Conservation (phyloP, 2,888 invertebrate species). For the Eupeodes luniger region DNA sequence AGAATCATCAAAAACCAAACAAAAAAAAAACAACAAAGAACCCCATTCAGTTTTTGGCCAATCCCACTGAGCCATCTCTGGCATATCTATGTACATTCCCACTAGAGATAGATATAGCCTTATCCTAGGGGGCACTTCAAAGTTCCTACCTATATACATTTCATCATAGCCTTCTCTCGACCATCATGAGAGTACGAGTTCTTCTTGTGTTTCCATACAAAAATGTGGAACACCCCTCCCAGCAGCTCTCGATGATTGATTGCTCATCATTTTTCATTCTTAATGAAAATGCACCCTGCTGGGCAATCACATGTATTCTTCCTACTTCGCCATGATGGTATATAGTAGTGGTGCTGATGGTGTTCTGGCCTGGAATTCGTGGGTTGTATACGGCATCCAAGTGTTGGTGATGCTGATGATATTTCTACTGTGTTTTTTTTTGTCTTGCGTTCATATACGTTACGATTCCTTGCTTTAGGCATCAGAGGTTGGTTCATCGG, state of each 20-base stretch:
- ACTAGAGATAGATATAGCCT: constrained; percentile 18
- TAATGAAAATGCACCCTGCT: constrained; percentile 85
- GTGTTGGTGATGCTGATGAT: constrained; percentile 58
- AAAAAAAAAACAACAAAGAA: constrained; percentile 3
- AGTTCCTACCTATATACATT: constrained; percentile 11
- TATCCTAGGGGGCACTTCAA: constrained; percentile 56
- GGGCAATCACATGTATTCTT: constrained; percentile 78
- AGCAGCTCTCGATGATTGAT: constrained; percentile 83
- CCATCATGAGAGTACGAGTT: constrained; percentile 7
- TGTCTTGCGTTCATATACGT: not conserved
- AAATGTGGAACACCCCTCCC: constrained; percentile 82
- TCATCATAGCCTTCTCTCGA: constrained; percentile 27
- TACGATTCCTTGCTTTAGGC: constrained; percentile 64
- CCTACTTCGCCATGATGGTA: constrained; percentile 39
- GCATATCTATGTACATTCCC: constrained; percentile 24
- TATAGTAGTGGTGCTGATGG: constrained; percentile 29
- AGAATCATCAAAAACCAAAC: constrained; percentile 37
- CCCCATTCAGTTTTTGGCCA: constrained; percentile 61
- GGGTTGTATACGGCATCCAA: constrained; percentile 17
- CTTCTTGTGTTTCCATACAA: constrained; percentile 25
- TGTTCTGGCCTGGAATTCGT: constrained; percentile 59
- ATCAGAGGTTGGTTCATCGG: constrained; percentile 66
- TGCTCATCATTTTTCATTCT: constrained; percentile 85
- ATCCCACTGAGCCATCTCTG: constrained; percentile 65
- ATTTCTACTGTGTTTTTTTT: constrained; percentile 46